Evolutionary conservation across 2,113 vertebrate species (phyloP).

Genomic region (Mionectes macconnelli): DNA sequence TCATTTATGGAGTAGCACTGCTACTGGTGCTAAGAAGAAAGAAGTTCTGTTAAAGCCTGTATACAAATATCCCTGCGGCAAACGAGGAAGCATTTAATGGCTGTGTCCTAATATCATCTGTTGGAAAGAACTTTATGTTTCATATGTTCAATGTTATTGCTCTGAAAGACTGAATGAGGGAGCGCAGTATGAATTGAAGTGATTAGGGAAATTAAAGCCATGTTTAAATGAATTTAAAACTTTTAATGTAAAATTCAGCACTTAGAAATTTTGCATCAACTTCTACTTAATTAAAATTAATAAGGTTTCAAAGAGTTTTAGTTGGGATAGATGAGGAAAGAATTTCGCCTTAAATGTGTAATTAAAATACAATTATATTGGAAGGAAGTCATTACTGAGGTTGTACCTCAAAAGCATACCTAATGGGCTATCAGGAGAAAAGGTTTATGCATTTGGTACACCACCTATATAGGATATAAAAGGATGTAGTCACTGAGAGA

Average conservation of each 20-base stretch:
- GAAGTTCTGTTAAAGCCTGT: neutral
- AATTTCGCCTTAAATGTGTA: conserved; percentile 56
- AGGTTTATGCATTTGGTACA: conserved; percentile 15
- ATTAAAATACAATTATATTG: conserved; percentile 63
- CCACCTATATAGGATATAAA: neutral
- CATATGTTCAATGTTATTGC: neutral
- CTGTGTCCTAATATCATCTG: neutral
- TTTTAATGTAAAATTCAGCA: conserved; percentile 45
- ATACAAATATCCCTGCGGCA: neutral
- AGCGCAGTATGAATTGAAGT: neutral
- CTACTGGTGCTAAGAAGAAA: neutral
- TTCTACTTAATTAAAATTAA: conserved; percentile 50
- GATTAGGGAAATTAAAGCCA: conserved; percentile 29
- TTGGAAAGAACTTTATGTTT: neutral
- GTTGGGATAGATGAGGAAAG: conserved; percentile 26
- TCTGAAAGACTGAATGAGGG: neutral
- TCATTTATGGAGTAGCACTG: neutral
- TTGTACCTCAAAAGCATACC: conserved; percentile 54
- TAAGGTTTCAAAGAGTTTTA: conserved; percentile 51
- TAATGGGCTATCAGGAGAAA: conserved; percentile 34
- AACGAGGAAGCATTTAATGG: neutral
- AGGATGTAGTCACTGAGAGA: neutral
- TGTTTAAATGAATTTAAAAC: conserved; percentile 14
- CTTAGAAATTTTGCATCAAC: conserved; percentile 29
- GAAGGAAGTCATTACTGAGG: conserved; percentile 53